Percentiles rank a stretch among this genome's conserved stretches.
These are phyloP conservation scores for Clupea harengus DNA, from an alignment of 2,113 vertebrate species.

Conservation along the genomic window DNA sequence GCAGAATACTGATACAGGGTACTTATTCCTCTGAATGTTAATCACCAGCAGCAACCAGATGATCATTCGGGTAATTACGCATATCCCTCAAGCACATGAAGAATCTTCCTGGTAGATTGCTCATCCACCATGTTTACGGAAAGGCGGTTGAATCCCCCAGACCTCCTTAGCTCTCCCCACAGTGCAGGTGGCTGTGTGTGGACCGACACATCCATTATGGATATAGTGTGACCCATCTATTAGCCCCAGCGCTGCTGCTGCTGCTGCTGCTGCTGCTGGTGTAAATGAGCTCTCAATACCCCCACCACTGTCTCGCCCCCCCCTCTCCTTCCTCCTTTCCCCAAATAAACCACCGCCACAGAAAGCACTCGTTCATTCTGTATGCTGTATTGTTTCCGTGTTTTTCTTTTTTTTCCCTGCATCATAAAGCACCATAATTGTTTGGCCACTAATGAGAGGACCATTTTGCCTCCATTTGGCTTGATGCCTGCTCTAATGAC, in stretches of 20 bases:
- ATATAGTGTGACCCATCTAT: no score
- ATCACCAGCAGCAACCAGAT: background rate
- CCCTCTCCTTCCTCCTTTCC: background rate
- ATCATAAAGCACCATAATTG: background rate
- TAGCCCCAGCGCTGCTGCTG: background rate
- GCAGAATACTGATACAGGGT: background rate
- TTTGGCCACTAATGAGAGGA: background rate
- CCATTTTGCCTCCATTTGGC: background rate
- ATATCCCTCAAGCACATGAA: background rate
- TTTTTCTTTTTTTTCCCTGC: no score
- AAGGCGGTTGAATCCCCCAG: no score
- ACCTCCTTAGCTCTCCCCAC: no score
- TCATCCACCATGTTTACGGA: no score
- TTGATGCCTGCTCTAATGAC: background rate
- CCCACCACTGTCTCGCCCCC: background rate
- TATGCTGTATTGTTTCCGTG: background rate
- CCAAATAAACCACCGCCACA: background rate
- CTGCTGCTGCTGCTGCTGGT: background rate
- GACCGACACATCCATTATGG: no score
- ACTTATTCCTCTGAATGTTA: background rate
- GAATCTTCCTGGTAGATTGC: no score
- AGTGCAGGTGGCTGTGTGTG: no score
- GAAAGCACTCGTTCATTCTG: background rate
- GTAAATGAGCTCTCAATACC: background rate
- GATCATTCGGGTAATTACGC: background rate